A percentile compares a stretch with the other conserved stretches of the same genome.
Conservation (phyloP, 1,140 invertebrate genomes). For the Achatina immaculata region DNA sequence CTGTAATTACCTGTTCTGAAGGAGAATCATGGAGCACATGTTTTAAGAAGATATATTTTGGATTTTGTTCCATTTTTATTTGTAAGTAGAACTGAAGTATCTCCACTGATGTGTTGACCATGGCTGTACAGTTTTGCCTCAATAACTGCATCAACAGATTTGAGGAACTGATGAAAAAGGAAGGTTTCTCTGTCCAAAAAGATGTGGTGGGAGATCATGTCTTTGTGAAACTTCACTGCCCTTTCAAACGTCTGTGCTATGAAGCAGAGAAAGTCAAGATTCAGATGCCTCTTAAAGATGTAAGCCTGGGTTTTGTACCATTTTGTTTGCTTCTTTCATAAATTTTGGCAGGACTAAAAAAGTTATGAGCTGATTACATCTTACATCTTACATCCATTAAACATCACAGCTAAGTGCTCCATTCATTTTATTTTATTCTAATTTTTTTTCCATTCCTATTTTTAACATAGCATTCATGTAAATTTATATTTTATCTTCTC, state of each 20-base stretch:
- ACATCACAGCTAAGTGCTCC: too few relatives aligned
- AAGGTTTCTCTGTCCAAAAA: conserved; percentile 44
- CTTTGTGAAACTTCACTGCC: conserved; percentile 64
- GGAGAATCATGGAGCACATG: too few relatives aligned
- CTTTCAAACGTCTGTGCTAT: conserved; percentile 63
- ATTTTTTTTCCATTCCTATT: too few relatives aligned
- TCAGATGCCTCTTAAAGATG: conserved; percentile 67
- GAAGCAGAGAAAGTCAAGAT: conserved; percentile 68
- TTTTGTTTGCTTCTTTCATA: background rate
- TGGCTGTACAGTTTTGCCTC: too few relatives aligned
- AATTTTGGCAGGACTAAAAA: background rate
- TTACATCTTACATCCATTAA: background rate
- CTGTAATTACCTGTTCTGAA: too few relatives aligned
- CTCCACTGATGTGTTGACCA: too few relatives aligned
- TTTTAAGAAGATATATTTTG: too few relatives aligned
- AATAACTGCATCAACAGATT: conserved; percentile 39
- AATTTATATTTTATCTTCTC: too few relatives aligned
- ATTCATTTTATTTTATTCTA: too few relatives aligned
- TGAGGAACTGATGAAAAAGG: conserved; percentile 36
- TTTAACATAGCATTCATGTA: too few relatives aligned
- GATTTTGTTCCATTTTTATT: too few relatives aligned
- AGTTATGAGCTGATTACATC: background rate
- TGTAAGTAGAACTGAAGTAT: too few relatives aligned
- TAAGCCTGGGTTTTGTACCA: conserved; percentile 50
- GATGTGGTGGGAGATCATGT: conserved; percentile 57